These are phyloP conservation scores for Parauchenoglanis ngamensis DNA, from an alignment of 2,797 vertebrate genomes.

Conservation along the genomic window DNA sequence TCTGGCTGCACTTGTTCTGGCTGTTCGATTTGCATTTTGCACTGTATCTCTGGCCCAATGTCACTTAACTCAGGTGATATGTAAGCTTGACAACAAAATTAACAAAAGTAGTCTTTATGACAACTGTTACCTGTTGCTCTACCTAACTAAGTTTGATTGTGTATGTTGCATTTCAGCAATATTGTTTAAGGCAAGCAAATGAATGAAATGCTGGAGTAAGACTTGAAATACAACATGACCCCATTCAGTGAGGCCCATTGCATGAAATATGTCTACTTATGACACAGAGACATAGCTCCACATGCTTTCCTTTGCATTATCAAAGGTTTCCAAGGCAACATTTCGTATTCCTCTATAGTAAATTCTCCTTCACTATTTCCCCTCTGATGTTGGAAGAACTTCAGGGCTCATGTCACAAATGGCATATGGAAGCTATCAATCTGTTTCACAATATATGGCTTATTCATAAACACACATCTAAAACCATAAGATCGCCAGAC, in stretches of 20 bases:
- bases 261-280: neutral
- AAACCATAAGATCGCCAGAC: slow-evolving; percentile 3
- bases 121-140: neutral
- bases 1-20: too few relatives aligned
- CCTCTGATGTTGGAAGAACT: neutral
- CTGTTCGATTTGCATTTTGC: neutral
- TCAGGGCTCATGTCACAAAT: neutral
- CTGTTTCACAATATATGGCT: neutral
- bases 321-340: neutral
- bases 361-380: neutral
- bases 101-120: neutral
- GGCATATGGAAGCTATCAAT: neutral
- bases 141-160: neutral
- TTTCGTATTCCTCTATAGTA: slow-evolving; percentile 10
- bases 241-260: neutral
- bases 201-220: neutral
- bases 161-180: neutral
- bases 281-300: neutral
- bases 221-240: slow-evolving; percentile 1
- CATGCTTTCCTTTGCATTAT: neutral
- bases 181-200: neutral
- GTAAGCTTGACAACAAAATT: neutral
- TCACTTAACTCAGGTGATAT: neutral
- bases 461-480: slow-evolving; percentile 14
- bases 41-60: neutral